These are phyloP conservation scores for Autographa pulchrina DNA, from an alignment of 2,888 invertebrate genomes.

Conservation along the genomic window DNA sequence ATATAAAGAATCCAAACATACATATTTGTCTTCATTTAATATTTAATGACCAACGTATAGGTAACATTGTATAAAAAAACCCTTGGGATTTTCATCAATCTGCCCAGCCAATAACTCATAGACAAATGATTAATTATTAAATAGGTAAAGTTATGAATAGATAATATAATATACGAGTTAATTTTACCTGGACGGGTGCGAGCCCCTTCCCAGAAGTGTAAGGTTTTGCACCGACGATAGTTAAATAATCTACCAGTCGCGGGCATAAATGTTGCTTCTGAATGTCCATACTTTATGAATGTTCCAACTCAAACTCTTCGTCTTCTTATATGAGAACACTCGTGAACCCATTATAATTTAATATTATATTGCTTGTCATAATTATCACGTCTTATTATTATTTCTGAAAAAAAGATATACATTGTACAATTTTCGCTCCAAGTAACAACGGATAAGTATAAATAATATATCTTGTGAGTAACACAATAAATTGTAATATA, in stretches of 20 bases:
- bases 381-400: conserved; percentile 77
- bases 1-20: too few relatives aligned
- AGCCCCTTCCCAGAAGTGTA: conserved; percentile 90
- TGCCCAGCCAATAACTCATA: background rate
- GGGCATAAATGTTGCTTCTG: conserved; percentile 96
- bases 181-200: conserved; percentile 94
- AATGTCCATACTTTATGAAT: conserved; percentile 84
- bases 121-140: background rate
- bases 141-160: background rate
- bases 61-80: background rate
- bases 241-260: conserved; percentile 98
- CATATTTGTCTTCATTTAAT: too few relatives aligned
- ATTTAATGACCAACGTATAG: background rate
- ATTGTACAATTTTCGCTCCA: background rate
- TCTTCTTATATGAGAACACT: conserved; percentile 65
- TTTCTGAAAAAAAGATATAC: conserved; percentile 65
- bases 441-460: background rate
- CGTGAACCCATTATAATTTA: conserved; percentile 80
- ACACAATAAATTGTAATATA: background rate
- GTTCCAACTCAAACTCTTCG: conserved; percentile 55
- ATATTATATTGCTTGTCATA: conserved; percentile 87
- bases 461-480: background rate
- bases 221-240: conserved; percentile 98
- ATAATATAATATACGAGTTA: background rate
- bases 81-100: background rate